phyloP scores from a whole-genome alignment of 2,113 vertebrate genomes.

The Dryoscopus gambensis region DNA sequence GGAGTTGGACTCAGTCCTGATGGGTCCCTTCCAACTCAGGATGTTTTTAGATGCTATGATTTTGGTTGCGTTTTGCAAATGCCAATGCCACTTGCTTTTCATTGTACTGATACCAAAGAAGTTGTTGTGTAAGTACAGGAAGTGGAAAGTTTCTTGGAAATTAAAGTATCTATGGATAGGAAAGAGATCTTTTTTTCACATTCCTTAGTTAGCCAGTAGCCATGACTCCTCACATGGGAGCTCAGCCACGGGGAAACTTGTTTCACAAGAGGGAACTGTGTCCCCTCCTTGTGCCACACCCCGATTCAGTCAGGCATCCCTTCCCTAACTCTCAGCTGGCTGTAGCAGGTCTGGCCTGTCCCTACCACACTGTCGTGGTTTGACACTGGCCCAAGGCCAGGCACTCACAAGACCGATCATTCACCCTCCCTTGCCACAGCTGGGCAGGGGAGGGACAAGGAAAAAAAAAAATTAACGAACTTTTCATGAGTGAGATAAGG shows the following conservation, averaged over 20 bases:
- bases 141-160: neutral
- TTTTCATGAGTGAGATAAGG: neutral
- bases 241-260: neutral
- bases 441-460: neutral
- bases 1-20: neutral
- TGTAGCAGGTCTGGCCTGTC: neutral
- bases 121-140: neutral
- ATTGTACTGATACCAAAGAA: accelerated
- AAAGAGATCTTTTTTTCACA: neutral
- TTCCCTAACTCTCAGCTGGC: neutral
- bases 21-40: neutral
- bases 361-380: neutral
- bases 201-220: neutral
- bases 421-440: neutral
- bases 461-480: neutral
- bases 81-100: neutral
- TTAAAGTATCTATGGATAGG: neutral
- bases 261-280: accelerated
- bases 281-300: neutral
- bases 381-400: neutral
- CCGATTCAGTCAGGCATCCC: neutral
- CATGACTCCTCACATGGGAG: accelerated
- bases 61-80: neutral
- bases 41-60: neutral
- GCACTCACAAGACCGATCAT: no score